Percentiles rank a stretch among this genome's conserved stretches.
Conservation (phyloP, 92 coral and sea anemone species). For the Umimayanthus chanpuru region DNA sequence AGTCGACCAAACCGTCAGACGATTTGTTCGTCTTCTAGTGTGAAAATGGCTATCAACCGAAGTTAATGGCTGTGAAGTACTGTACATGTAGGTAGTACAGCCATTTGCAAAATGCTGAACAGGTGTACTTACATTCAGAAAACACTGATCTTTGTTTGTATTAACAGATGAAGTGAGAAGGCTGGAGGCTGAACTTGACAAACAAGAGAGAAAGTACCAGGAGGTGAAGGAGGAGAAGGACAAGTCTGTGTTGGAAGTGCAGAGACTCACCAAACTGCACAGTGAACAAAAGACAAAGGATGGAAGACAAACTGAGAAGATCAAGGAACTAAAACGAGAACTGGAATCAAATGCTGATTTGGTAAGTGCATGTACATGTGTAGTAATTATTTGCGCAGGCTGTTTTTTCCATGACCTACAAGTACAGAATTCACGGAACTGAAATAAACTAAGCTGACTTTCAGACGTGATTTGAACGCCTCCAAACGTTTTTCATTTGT, state of each 20-base stretch:
- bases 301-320: constrained; percentile 66
- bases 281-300: constrained; percentile 73
- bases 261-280: constrained; percentile 61
- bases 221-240: constrained; percentile 70
- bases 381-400: no score
- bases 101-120: no score
- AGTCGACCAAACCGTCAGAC: no score
- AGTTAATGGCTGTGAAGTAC: no score
- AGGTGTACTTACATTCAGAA: background rate
- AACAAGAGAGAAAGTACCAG: constrained; percentile 72
- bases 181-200: constrained; percentile 73
- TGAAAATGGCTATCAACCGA: no score
- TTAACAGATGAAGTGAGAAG: constrained; percentile 87
- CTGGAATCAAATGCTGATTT: constrained; percentile 87
- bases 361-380: constrained; percentile 51
- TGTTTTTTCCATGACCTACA: no score
- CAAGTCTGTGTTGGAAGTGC: constrained; percentile 60
- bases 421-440: no score
- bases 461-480: no score
- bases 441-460: no score
- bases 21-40: no score
- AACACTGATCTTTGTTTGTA: background rate
- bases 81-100: no score
- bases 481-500: no score
- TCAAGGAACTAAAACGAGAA: constrained; percentile 74